Base-by-base conservation (phyloP, 2,888 invertebrate genomes). In the Amblyteles armatorius region DNA sequence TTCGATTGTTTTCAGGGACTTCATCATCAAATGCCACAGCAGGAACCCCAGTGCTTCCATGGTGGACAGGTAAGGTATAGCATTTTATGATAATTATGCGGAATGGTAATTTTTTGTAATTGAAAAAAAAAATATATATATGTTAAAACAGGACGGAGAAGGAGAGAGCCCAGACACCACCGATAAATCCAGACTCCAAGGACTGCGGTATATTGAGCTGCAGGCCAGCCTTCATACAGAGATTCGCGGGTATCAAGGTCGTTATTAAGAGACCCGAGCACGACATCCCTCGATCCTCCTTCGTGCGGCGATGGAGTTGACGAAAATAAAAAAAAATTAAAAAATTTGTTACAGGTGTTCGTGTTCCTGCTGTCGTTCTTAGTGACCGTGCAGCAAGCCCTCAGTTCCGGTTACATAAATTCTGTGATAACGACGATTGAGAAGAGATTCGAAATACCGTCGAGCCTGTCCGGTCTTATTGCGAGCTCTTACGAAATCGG, bases 371-470 rank as follows among this genome's bases (percentile, higher is more conserved):
- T 98, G 90, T 98, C 98, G 93, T 96, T 98, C 95, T 96, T 98
- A 93, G 98, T 98, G 91, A 98, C 98, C 90, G 95, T 98, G 89
- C 98, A 98, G 94, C 98, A 98, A 94, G 98, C 98, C 29, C 95
- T 98, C 88, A 98, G 98, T 94, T 98, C 98, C 86, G 98, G 98
- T 88, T 98, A 98, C 94, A 98, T 98, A 90, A 98, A 98, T 95
- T 98, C 98, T 94, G 99, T 99, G 94, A 98, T 99, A 94, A 99
- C 99, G 88, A 99, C 99, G 80, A 98, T 99, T 91, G 99, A 99
- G 95, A 98, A 98, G 94, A 96, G 99, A 87, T 97, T 97, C 93
- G 98, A 99, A 94, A 98, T 99, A 92, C 98, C 98, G 85, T 98
- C 98, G 93, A 97, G 98, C 93, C 96, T 98, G 88, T 98, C 98